phyloP scores from a whole-genome alignment of 1,140 invertebrate species.

The Drosophila santomea region DNA sequence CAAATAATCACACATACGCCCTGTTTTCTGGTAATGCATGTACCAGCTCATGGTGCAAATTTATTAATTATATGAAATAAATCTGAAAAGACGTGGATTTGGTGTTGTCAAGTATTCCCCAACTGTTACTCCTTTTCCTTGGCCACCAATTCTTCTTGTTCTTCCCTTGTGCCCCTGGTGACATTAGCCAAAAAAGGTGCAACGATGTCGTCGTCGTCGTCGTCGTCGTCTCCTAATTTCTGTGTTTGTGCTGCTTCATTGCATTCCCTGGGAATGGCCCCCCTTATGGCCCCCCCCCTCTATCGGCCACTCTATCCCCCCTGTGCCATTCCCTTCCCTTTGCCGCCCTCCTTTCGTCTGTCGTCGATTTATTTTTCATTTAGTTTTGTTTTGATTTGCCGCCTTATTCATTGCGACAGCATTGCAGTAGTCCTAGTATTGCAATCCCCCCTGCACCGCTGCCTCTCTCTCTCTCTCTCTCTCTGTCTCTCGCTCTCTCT shows the following conservation, averaged over 20 bases:
- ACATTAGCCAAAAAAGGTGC: slow-evolving; percentile 76
- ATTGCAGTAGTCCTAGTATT: slow-evolving; percentile 78
- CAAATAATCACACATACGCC: background rate
- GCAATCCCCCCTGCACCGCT: slow-evolving; percentile 24
- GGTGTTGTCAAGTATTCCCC: background rate
- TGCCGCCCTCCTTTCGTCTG: slow-evolving; percentile 50
- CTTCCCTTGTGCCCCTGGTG: slow-evolving; percentile 36
- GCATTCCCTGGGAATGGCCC: slow-evolving; percentile 42
- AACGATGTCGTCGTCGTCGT: slow-evolving; percentile 55
- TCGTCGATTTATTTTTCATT: slow-evolving; percentile 82
- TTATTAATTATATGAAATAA: too few species aligned
- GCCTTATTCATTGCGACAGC: slow-evolving; percentile 82
- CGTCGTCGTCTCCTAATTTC: slow-evolving; percentile 65
- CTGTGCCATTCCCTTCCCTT: background rate
- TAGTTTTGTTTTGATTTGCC: slow-evolving; percentile 83
- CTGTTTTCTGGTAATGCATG: background rate
- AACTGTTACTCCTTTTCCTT: background rate
- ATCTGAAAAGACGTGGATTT: background rate
- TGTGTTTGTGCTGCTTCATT: slow-evolving; percentile 77
- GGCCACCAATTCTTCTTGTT: slow-evolving; percentile 13
- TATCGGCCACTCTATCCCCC: background rate
- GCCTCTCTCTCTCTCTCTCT: slow-evolving; percentile 4
- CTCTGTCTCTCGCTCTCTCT: background rate
- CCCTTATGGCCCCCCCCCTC: background rate
- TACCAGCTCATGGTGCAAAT: too few species aligned